Conservation (phyloP, 2,113 vertebrate genomes). For the Cygnus buccinator region DNA sequence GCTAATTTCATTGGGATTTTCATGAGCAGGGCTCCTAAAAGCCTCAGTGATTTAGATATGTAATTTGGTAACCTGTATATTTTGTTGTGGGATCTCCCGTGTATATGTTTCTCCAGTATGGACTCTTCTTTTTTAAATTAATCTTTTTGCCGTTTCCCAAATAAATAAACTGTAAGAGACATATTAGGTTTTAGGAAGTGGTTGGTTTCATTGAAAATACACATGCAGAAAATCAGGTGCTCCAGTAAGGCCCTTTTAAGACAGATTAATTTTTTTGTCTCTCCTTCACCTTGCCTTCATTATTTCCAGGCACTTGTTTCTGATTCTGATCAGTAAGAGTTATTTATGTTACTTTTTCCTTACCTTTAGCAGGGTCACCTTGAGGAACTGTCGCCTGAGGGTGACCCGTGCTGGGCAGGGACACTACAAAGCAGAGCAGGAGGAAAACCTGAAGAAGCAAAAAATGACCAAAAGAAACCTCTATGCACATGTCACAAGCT, state of each 20-base stretch:
- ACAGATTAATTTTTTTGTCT: not conserved
- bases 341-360: not conserved
- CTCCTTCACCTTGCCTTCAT: not conserved
- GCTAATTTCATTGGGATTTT: not conserved
- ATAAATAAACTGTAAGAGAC: not conserved
- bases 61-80: not conserved
- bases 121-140: not conserved
- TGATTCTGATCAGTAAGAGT: not conserved
- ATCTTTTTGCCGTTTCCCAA: not conserved
- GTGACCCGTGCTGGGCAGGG: not conserved
- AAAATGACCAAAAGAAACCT: not conserved
- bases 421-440: not conserved
- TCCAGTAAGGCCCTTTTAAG: not conserved
- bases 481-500: not conserved
- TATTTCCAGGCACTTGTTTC: not conserved
- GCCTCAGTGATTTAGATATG: not conserved
- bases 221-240: not conserved
- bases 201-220: not conserved
- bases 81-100: not conserved
- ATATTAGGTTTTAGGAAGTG: not conserved
- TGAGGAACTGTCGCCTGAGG: not conserved
- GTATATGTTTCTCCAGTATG: not conserved
- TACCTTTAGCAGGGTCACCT: fast-evolving
- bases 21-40: not conserved
- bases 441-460: not conserved